phyloP scores from a whole-genome alignment of 2,113 vertebrate species.

The zebrafish (Danio rerio) region GRCz12tu NC_133191.1:58126501-58127000 shows the following conservation, averaged over 20 bases:
- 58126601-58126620: no score
- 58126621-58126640: no score
- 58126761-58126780: constrained; percentile 14
- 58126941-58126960: neutral
- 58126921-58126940: neutral
- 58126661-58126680: neutral
- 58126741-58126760: neutral
- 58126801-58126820: neutral
- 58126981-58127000: no score
- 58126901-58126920: neutral
- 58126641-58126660: no score
- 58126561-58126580: no score
- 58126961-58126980: no score
- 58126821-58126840: neutral
- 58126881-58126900: constrained; percentile 7
- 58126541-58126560: no score
- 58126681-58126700: neutral
- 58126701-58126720: neutral
- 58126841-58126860: neutral
- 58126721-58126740: neutral
- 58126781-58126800: neutral
- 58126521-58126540: no score
- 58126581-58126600: no score
- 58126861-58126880: neutral
- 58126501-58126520: no score